Percentiles rank a stretch among this genome's conserved stretches.
These are phyloP conservation scores for Trachelus tabidus DNA, from an alignment of 2,888 invertebrate genomes.

Conservation along the genomic window DNA sequence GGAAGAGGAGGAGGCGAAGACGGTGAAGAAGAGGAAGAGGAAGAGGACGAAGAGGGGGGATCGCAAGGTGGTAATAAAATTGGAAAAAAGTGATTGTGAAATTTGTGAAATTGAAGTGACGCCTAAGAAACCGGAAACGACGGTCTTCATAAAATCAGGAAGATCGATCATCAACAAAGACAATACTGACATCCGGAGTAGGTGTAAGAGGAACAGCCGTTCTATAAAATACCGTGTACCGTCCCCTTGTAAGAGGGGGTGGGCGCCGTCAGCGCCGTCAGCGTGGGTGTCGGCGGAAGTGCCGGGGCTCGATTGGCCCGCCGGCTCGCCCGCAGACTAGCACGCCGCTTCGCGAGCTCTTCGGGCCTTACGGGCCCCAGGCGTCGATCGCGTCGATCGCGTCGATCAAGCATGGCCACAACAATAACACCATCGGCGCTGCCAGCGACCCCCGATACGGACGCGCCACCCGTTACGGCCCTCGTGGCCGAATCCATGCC, in stretches of 20 bases:
- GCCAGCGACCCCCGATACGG: slow-evolving; percentile 39
- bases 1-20: not conserved
- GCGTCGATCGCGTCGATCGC: slow-evolving; percentile 18
- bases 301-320: slow-evolving; percentile 75
- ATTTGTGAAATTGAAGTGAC: not conserved
- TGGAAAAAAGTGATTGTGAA: not conserved
- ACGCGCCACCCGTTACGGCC: slow-evolving; percentile 42
- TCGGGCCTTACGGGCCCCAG: slow-evolving; percentile 68
- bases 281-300: slow-evolving; percentile 73
- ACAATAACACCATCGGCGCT: slow-evolving; percentile 30
- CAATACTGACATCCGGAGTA: not conserved
- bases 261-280: slow-evolving; percentile 61
- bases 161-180: not conserved
- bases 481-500: slow-evolving; percentile 27
- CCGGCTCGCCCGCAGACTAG: slow-evolving; percentile 63
- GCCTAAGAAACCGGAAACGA: not conserved
- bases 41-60: not conserved
- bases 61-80: not conserved
- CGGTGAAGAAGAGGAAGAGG: not conserved
- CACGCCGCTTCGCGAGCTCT: slow-evolving; percentile 68
- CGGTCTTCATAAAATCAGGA: not conserved
- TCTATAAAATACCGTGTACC: slow-evolving; percentile 56
- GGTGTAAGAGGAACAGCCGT: not conserved
- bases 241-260: slow-evolving; percentile 72
- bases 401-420: slow-evolving; percentile 34